A percentile compares a stretch with the other conserved stretches of the same genome.
These are phyloP conservation scores for Planococcus citri DNA, from an alignment of 1,140 invertebrate species.

Conservation along the genomic window DNA sequence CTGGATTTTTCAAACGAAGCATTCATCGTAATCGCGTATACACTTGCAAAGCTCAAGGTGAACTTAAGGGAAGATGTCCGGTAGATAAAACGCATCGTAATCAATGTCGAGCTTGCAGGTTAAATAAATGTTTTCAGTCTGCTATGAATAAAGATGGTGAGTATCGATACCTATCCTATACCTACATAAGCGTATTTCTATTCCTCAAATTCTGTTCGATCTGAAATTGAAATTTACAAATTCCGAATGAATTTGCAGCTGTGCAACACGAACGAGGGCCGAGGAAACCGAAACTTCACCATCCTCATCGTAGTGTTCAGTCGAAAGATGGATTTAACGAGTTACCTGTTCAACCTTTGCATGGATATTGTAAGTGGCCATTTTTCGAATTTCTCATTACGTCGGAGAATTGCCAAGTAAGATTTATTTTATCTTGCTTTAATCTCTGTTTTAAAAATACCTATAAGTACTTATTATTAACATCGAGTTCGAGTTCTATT, in stretches of 20 bases:
- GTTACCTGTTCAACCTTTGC: not conserved
- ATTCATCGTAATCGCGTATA: conserved; percentile 91
- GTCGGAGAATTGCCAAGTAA: not conserved
- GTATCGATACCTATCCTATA: conserved; percentile 34
- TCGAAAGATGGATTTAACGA: not conserved
- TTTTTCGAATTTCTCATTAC: not conserved
- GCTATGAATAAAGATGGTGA: conserved; percentile 99
- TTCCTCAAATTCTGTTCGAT: too few species aligned
- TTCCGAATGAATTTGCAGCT: conserved; percentile 46
- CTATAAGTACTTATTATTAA: too few species aligned
- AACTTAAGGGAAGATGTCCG: conserved; percentile 82
- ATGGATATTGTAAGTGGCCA: not conserved
- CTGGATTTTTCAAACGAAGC: conserved; percentile 93
- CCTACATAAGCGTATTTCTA: too few species aligned
- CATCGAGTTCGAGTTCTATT: too few species aligned
- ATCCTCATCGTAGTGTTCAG: not conserved
- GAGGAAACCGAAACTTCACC: conserved; percentile 66
- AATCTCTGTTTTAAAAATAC: too few species aligned
- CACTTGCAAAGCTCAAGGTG: conserved; percentile 89
- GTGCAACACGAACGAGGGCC: conserved; percentile 95
- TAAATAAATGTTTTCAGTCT: conserved; percentile 92
- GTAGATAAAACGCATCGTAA: conserved; percentile 95
- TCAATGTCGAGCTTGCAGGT: conserved; percentile 89
- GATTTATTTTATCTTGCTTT: too few species aligned
- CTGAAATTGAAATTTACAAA: not conserved